phyloP scores from a whole-genome alignment of 2,113 vertebrate genomes.

The Cryptotis parvus region DNA sequence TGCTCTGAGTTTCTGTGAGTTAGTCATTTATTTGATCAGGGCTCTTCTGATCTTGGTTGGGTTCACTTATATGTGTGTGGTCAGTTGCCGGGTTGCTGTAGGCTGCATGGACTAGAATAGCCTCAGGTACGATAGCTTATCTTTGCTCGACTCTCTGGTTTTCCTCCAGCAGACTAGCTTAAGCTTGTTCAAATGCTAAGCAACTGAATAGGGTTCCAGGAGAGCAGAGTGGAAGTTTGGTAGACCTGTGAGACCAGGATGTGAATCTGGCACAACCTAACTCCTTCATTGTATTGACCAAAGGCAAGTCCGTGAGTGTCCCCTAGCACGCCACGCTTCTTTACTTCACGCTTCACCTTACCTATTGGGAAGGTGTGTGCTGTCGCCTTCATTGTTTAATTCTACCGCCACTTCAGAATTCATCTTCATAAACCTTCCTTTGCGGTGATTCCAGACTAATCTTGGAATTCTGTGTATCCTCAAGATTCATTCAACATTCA shows the following conservation, averaged over 20 bases:
- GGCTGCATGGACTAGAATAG: constrained; percentile 2
- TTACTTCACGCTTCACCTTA: not conserved
- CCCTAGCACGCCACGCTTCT: not conserved
- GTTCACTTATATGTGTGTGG: not conserved
- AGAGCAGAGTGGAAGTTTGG: not conserved
- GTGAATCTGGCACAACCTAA: not conserved
- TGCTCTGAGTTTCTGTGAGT: not conserved
- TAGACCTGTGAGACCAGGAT: not conserved
- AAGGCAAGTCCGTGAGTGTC: not conserved
- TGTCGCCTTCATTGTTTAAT: not conserved
- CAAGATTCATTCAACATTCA: not conserved
- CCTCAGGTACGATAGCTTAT: not conserved
- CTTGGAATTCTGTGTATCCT: not conserved
- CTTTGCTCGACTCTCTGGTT: not conserved
- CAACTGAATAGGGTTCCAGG: not conserved
- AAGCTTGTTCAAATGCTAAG: not conserved
- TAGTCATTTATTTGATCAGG: constrained; percentile 18
- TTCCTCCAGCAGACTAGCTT: not conserved
- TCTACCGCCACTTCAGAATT: not conserved
- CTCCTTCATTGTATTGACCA: not conserved
- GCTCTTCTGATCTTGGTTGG: constrained; percentile 59
- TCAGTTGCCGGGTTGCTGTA: not conserved
- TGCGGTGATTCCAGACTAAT: not conserved
- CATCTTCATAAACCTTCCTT: not conserved
- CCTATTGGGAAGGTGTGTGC: not conserved